A percentile compares a stretch with the other conserved stretches of the same genome.
These are phyloP conservation scores for Phyto melanocephala DNA, from an alignment of 2,888 invertebrate species.

Conservation along the genomic window DNA sequence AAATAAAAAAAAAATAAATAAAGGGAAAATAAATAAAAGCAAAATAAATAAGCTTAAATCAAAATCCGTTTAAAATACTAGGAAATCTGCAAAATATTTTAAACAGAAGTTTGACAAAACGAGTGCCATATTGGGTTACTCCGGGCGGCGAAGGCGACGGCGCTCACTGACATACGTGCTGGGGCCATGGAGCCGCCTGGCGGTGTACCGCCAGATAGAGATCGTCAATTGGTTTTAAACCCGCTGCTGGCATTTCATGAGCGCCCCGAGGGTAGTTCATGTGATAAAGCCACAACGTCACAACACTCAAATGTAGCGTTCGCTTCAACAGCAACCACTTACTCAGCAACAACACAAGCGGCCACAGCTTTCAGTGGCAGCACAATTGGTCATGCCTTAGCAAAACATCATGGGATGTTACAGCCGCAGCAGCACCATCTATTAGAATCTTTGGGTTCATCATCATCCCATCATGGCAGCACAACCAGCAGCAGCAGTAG, in stretches of 20 bases:
- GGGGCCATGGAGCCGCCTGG: slow-evolving; percentile 78
- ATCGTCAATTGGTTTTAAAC: slow-evolving; percentile 72
- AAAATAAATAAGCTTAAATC: not conserved
- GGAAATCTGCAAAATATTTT: slow-evolving; percentile 12
- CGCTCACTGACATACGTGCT: slow-evolving; percentile 68
- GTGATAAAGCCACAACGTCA: slow-evolving; percentile 34
- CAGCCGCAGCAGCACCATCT: slow-evolving; percentile 54
- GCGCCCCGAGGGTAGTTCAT: slow-evolving; percentile 42
- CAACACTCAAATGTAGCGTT: slow-evolving; percentile 67
- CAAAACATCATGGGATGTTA: slow-evolving; percentile 47
- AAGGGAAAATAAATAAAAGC: not conserved
- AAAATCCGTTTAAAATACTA: not conserved
- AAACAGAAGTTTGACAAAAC: slow-evolving; percentile 56
- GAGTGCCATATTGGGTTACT: slow-evolving; percentile 70
- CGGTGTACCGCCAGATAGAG: slow-evolving; percentile 76
- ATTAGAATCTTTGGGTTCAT: slow-evolving; percentile 68
- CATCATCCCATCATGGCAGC: slow-evolving; percentile 66
- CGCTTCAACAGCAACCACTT: slow-evolving; percentile 70
- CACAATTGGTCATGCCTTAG: slow-evolving; percentile 65
- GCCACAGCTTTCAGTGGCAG: slow-evolving; percentile 73
- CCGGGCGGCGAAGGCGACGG: slow-evolving; percentile 67
- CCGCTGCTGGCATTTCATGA: slow-evolving; percentile 61
- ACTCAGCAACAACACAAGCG: slow-evolving; percentile 71
- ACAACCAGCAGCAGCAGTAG: slow-evolving; percentile 65
- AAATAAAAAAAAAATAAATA: not conserved